These are phyloP conservation scores for Cerceris rybyensis DNA, from an alignment of 2,888 invertebrate genomes.

Conservation along the genomic window DNA sequence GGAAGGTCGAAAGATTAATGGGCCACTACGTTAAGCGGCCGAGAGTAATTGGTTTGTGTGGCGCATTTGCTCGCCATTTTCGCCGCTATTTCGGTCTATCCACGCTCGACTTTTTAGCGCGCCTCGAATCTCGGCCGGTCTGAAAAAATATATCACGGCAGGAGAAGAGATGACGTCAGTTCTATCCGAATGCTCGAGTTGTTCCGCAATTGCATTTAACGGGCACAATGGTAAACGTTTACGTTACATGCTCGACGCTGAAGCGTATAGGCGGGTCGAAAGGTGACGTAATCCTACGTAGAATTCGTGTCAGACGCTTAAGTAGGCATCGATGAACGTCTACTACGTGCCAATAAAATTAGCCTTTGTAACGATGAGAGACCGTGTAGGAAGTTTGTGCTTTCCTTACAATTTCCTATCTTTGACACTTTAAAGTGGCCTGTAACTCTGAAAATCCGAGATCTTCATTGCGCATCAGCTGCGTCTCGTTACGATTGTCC, in stretches of 20 bases:
- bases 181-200: slow-evolving; percentile 20
- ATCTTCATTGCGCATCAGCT: too few species aligned
- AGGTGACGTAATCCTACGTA: background rate
- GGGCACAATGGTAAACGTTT: slow-evolving; percentile 35
- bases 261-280: background rate
- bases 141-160: background rate
- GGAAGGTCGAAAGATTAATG: too few species aligned
- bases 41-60: background rate
- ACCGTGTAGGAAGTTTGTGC: too few species aligned
- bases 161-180: slow-evolving; percentile 29
- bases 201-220: slow-evolving; percentile 26
- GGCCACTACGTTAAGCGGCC: too few species aligned
- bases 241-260: slow-evolving; percentile 9
- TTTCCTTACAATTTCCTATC: background rate
- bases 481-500: too few species aligned
- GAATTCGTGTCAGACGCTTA: background rate
- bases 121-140: background rate
- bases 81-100: slow-evolving; percentile 1
- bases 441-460: too few species aligned
- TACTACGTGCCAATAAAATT: slow-evolving; percentile 1
- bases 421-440: too few species aligned
- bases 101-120: slow-evolving; percentile 1
- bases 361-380: background rate
- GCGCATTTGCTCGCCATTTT: background rate
- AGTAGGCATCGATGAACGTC: slow-evolving; percentile 1